These are phyloP conservation scores for Leptinotarsa undecemlineata DNA, from an alignment of 1,140 invertebrate genomes.

Conservation along the genomic window DNA sequence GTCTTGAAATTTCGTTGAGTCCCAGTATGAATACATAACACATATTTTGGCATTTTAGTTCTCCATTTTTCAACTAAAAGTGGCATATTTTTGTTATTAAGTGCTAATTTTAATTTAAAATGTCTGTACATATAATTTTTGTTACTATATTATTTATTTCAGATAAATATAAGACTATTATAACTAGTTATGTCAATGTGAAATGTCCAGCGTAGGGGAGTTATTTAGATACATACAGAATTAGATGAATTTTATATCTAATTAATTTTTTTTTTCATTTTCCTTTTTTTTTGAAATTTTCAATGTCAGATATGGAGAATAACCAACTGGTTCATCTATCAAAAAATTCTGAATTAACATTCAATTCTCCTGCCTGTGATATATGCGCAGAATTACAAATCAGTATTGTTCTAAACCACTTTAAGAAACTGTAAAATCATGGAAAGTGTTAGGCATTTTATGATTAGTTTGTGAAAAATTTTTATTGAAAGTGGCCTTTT, in stretches of 20 bases:
- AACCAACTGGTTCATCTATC: neutral
- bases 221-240: constrained; percentile 19
- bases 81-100: constrained; percentile 9
- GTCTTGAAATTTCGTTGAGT: neutral
- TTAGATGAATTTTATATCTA: constrained; percentile 14
- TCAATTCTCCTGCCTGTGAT: constrained; percentile 18
- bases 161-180: constrained; percentile 24
- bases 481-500: too few species aligned
- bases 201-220: constrained; percentile 29
- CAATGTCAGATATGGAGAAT: neutral
- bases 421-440: neutral
- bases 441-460: constrained; percentile 12
- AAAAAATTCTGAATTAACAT: constrained; percentile 2
- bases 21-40: neutral
- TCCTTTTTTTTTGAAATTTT: neutral
- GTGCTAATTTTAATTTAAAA: constrained; percentile 21
- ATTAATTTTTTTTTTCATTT: neutral
- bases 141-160: constrained; percentile 27
- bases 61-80: constrained; percentile 1
- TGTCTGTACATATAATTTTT: constrained; percentile 22
- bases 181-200: constrained; percentile 25
- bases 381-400: constrained; percentile 20
- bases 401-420: constrained; percentile 5
- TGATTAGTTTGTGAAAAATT: neutral
- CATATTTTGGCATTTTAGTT: constrained; percentile 1